Evolutionary conservation across 2,888 invertebrate species (phyloP), one percentile per base, ranked within the genome.

Genomic region (Mesorhabditis spiculigera): DNA sequence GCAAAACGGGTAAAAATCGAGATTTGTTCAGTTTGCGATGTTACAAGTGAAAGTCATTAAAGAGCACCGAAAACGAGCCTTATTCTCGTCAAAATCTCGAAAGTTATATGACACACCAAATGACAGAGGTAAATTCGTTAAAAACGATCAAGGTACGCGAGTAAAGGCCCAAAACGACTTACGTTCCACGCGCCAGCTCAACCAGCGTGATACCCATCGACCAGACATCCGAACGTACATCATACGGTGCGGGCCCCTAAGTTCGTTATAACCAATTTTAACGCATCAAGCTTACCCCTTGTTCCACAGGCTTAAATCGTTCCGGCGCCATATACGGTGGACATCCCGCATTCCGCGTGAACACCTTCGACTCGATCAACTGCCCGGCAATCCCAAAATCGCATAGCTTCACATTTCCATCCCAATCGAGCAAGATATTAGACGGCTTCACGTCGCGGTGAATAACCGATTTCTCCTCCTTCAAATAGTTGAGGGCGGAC

Each of bases 171-270:
- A 65, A 65, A 28, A 63, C 28, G 45, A 68, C 66, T 61, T 95
- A 96, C 79, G 92, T 91, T 68, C 95, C 97, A 13, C 95, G 95
- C 65, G 97, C 98, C 84, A 98, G 89, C 89, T 98, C 98, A 68
- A 98, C 88, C 86, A 89, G 78, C 4, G 84, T 82, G 5, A 84
- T 95, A 80, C 98, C 98, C 79, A 98, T 89, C 78, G 95, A 95
- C 98, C 98, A 98, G 67, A 99, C 97, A 89, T 99, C 98, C 41
- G 98, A 97, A 82, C 98, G 90, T 86, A 98, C 95, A 88, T 98
- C 98, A 88, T 98, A 98, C 88, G 95, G 45, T 28, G 43, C 63
- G 65, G 45, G 44, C 65, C 58, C 69, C 97, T 96, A 82, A 97
- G 90, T 89, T 98, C 97, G 67, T 97, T 97, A 94, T 94, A 62